These are phyloP conservation scores for Ceratina australensis DNA, from an alignment of 1,140 invertebrate species.

Conservation along the genomic window DNA sequence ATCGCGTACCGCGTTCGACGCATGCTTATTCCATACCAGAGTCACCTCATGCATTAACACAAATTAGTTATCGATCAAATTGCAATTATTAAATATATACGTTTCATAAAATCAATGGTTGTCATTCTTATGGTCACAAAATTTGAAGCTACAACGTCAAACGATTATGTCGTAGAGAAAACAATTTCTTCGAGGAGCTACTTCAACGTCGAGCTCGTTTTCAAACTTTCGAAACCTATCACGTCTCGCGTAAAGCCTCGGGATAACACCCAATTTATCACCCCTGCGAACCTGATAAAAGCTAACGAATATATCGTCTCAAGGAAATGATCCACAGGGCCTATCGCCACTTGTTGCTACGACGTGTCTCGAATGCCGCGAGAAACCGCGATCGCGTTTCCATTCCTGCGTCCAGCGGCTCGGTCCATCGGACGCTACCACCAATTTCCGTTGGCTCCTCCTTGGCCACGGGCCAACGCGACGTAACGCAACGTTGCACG, in stretches of 20 bases:
- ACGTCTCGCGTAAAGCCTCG: conserved; percentile 3
- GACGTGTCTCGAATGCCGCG: conserved; percentile 29
- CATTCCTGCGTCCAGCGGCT: conserved; percentile 11
- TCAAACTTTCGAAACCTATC: conserved; percentile 47
- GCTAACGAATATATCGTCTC: conserved; percentile 53
- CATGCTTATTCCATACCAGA: too few relatives aligned
- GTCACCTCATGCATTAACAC: too few relatives aligned
- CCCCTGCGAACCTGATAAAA: conserved; percentile 28
- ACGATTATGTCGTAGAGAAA: conserved; percentile 14
- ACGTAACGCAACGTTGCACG: not conserved
- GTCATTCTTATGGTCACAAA: too few relatives aligned
- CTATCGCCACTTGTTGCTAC: conserved; percentile 61
- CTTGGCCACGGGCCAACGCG: conserved; percentile 4
- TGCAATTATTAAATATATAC: too few relatives aligned
- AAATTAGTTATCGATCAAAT: too few relatives aligned
- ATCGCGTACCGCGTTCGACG: not conserved
- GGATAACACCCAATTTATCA: conserved; percentile 52
- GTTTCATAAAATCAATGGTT: too few relatives aligned
- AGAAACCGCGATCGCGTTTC: conserved; percentile 37
- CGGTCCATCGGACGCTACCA: too few relatives aligned
- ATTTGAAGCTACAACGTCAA: too few relatives aligned
- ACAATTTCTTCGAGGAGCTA: conserved; percentile 50
- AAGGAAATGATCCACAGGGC: not conserved
- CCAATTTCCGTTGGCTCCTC: not conserved
- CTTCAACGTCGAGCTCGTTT: not conserved